A percentile compares a stretch with the other conserved stretches of the same genome.
phyloP scores from a whole-genome alignment of 2,797 vertebrate genomes.

The Sebastes minor region DNA sequence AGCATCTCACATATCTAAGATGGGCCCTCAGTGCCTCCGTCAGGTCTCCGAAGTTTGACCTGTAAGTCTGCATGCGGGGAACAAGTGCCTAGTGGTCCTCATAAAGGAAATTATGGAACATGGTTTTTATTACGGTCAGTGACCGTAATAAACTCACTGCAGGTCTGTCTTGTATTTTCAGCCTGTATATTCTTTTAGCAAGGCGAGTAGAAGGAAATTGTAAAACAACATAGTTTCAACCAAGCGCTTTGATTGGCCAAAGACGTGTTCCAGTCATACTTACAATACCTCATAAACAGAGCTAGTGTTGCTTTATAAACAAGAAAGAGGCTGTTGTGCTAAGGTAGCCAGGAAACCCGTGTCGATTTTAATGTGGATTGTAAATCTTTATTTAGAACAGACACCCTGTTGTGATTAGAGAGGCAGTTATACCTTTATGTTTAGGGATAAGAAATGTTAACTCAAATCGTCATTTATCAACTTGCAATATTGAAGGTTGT shows the following conservation, averaged over 20 bases:
- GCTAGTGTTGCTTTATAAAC: constrained; percentile 32
- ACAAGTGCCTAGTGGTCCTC: constrained; percentile 25
- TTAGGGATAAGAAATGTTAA: background rate
- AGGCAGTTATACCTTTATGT: background rate
- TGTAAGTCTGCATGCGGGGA: constrained; percentile 26
- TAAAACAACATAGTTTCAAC: constrained; percentile 56
- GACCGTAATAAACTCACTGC: constrained; percentile 38
- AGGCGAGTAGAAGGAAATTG: constrained; percentile 43
- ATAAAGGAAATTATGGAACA: constrained; percentile 32
- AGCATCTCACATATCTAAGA: constrained; percentile 43
- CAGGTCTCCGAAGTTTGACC: constrained; percentile 37
- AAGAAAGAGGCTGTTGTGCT: constrained; percentile 2
- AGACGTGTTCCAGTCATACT: constrained; percentile 32
- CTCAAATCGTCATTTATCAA: background rate
- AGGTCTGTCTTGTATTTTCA: constrained; percentile 22
- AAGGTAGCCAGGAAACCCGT: constrained; percentile 18
- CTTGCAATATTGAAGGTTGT: background rate
- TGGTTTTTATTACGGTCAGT: constrained; percentile 52
- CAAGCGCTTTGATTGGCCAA: constrained; percentile 36
- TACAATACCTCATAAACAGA: constrained; percentile 46
- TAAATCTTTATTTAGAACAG: constrained; percentile 22
- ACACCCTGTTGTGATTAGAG: constrained; percentile 20
- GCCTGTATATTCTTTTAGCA: constrained; percentile 22
- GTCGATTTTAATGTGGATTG: constrained; percentile 26
- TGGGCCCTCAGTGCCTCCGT: constrained; percentile 2